Percentiles rank a stretch among this genome's conserved stretches.
These are phyloP conservation scores for Conomelus anceps DNA, from an alignment of 2,888 invertebrate species.

Conservation along the genomic window DNA sequence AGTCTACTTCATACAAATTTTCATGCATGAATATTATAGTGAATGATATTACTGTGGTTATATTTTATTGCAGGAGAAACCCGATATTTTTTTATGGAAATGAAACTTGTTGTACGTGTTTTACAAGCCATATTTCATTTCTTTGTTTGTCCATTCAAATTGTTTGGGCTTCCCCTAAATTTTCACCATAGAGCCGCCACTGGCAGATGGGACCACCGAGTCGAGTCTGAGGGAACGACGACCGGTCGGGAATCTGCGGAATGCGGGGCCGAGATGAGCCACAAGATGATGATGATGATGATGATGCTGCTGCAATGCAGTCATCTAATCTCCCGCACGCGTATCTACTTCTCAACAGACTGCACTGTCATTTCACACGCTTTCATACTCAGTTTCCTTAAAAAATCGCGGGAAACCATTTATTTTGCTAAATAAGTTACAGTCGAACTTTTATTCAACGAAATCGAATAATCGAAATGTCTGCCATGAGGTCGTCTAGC, in stretches of 20 bases:
- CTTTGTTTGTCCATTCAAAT: too few relatives aligned
- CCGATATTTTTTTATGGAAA: too few relatives aligned
- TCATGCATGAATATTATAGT: too few relatives aligned
- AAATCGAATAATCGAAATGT: too few relatives aligned
- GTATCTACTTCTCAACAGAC: not conserved
- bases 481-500: too few relatives aligned
- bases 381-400: not conserved
- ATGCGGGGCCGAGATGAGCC: not conserved
- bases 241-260: not conserved
- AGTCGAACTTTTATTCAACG: too few relatives aligned
- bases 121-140: too few relatives aligned
- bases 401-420: not conserved
- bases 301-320: not conserved
- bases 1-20: too few relatives aligned
- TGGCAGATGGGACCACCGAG: not conserved
- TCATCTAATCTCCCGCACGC: not conserved
- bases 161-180: too few relatives aligned
- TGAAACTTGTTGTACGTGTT: too few relatives aligned
- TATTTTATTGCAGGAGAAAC: too few relatives aligned
- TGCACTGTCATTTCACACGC: not conserved
- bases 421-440: not conserved
- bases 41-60: too few relatives aligned
- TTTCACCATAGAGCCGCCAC: not conserved
- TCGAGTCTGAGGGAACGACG: not conserved
- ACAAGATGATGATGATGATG: not conserved